Evolutionary conservation across 2,113 vertebrate genomes (phyloP), one percentile per base, ranked within the genome.

Genomic region (Melanotaenia duboulayi): DNA sequence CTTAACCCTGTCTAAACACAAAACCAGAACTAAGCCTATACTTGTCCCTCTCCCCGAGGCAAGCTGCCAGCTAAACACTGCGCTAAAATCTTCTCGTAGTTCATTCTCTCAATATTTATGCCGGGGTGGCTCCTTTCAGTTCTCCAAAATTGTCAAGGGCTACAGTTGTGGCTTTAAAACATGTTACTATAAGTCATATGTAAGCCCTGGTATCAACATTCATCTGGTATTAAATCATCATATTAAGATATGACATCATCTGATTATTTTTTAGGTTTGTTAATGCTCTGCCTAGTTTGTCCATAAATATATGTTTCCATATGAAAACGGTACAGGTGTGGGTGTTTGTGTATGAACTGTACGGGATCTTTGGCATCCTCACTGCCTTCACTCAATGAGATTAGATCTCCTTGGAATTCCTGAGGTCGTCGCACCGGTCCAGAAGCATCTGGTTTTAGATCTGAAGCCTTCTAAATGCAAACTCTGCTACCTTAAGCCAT

Each of bases 61-160:
- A 57, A 68, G 65, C 65, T 32, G 24, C 52, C 56, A 52, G 52
- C 40, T 56, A 22, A 46, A 57, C 11, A 57, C 12, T n/a, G n/a
- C 54, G 11, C 39, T 12, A 35, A 35, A 35, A 35, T 5, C 32
- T 35, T 35, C 32, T 35, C 4, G 32, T 35, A 7, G 32, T 9
- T 5, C 32, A 35, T 35, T 35, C 32, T 6, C 32, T 9, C 7
- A 35, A 9, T 35, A 35, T 8, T 35, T 8, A 9, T 35, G 8
- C 32, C 32, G 1, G 8, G 32, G 32, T 1, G 32, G 32, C 32
- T 35, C 32, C 32, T n/a, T 48, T 17, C 16, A 48, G 7, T 4
- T 8, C 17, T 9, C 7, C 44, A 48, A 6, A 6, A n/a, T 48
- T n/a, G 5, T 42, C 40, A 14, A 42, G n/a, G 40, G 11, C 14